Evolutionary conservation across 2,888 invertebrate species (phyloP), one percentile per base, ranked within the genome.

Genomic region (Machimus rusticus): DNA sequence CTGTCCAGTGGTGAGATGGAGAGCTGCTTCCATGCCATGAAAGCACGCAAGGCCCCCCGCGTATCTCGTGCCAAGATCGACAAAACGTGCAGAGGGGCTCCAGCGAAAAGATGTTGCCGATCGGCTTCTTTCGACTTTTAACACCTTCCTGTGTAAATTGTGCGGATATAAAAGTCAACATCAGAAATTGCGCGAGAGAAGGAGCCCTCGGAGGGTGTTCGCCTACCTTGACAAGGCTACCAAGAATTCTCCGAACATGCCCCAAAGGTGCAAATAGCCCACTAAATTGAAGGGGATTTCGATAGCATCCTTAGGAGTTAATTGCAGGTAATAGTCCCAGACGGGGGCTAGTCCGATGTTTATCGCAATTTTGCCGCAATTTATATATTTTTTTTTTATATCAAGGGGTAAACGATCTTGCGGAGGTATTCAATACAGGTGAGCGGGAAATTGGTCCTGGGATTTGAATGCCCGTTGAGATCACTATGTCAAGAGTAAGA

Each of bases 241-340:
- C 66, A 66, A 66, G 66, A 8, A 28, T n/a, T n/a, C 19, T n/a
- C 51, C n/a, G 66, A 66, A 23, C 76, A 37, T 78, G 43, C 39
- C 78, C 78, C 78, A 78, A 78, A 78, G 78, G 78, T 46, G 78
- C 43, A 78, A 78, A 78, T 78, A 39, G n/a, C 66, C 66, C 66
- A 66, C 66, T 66, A 66, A 66, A 66, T 66, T 66, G 66, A 19
- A 66, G 37, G 37, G 37, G 23, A n/a, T 78, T 39, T 78, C 43
- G 78, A 78, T 78, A 78, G 23, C 37, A 78, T 78, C 78, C 78
- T 78, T 78, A 78, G 37, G 23, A 78, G 78, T 78, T 78, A 78
- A 78, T 78, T 78, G 43, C 78, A 43, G 78, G 78, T 78, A 78
- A 78, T 78, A 39, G 78, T 78, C n/a, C n/a, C 78, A 78, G 78